Percentiles rank a stretch among this genome's conserved stretches.
Conservation (phyloP, 2,888 invertebrate species). For the Trissolcus brochymenae region DNA sequence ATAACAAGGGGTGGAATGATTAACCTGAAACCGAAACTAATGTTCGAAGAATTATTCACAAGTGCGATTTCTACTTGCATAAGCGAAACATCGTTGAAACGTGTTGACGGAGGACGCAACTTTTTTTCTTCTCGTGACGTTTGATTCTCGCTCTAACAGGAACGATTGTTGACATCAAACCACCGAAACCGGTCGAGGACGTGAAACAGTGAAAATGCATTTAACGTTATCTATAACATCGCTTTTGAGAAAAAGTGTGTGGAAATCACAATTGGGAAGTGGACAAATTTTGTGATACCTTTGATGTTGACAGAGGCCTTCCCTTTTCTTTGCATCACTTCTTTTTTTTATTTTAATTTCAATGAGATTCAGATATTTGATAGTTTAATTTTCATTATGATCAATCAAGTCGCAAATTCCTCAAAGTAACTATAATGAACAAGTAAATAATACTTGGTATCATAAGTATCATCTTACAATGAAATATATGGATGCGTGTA, state of each 20-base stretch:
- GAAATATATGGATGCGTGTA: slow-evolving; percentile 14
- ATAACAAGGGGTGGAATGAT: slow-evolving; percentile 1
- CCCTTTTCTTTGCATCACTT: too few relatives aligned
- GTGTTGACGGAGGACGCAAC: neutral
- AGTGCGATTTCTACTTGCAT: slow-evolving; percentile 10
- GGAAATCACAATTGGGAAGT: too few relatives aligned
- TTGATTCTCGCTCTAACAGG: neutral
- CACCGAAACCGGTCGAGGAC: too few relatives aligned
- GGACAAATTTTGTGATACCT: too few relatives aligned
- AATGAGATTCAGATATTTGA: too few relatives aligned
- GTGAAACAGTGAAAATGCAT: too few relatives aligned
- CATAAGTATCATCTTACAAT: slow-evolving; percentile 14
- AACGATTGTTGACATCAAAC: too few relatives aligned
- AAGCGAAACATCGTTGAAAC: slow-evolving; percentile 4
- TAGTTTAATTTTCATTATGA: neutral
- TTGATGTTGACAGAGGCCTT: too few relatives aligned
- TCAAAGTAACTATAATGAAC: neutral
- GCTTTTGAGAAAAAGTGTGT: too few relatives aligned
- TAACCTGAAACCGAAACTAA: slow-evolving; percentile 16
- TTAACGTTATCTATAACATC: too few relatives aligned
- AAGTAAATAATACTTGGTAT: neutral
- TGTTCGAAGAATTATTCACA: slow-evolving; percentile 1
- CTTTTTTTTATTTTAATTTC: too few relatives aligned
- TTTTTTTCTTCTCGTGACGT: neutral
- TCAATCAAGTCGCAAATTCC: neutral